Evolutionary conservation across 2,113 vertebrate genomes (phyloP).

Genomic region (Pteropus alecto): DNA sequence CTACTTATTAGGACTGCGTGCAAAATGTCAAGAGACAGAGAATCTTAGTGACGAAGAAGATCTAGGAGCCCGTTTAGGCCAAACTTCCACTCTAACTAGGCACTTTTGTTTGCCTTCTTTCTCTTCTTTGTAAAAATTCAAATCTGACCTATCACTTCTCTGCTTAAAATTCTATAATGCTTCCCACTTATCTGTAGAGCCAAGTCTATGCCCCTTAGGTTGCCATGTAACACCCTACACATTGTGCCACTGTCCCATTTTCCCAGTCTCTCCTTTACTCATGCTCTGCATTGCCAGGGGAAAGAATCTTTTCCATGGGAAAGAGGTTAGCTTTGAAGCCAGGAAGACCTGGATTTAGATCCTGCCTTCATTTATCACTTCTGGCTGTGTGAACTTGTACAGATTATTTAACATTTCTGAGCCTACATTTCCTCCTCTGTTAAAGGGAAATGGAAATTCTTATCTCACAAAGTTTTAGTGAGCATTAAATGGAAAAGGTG

Average conservation of each 20-base stretch:
- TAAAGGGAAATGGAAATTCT: background rate
- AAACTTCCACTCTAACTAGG: background rate
- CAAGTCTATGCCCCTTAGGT: background rate
- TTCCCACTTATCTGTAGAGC: background rate
- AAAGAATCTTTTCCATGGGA: background rate
- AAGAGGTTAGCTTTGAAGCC: background rate
- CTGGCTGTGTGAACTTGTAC: background rate
- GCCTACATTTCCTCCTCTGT: background rate
- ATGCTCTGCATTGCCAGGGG: background rate
- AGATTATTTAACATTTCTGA: background rate
- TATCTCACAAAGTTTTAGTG: background rate
- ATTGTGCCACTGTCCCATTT: background rate
- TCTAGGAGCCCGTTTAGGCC: background rate
- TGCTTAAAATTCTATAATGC: background rate
- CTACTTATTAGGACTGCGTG: background rate
- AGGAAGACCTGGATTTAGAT: background rate
- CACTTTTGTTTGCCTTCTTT: background rate
- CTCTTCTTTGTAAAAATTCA: background rate
- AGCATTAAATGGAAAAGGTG: background rate
- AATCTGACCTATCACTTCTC: background rate
- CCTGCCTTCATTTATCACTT: background rate
- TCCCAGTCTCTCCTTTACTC: background rate
- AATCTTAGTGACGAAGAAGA: background rate
- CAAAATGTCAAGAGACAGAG: background rate
- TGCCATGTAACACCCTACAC: background rate